A percentile compares a stretch with the other conserved stretches of the same genome.
Conservation (phyloP, 2,888 invertebrate genomes). For the Oegoconia quadripuncta region DNA sequence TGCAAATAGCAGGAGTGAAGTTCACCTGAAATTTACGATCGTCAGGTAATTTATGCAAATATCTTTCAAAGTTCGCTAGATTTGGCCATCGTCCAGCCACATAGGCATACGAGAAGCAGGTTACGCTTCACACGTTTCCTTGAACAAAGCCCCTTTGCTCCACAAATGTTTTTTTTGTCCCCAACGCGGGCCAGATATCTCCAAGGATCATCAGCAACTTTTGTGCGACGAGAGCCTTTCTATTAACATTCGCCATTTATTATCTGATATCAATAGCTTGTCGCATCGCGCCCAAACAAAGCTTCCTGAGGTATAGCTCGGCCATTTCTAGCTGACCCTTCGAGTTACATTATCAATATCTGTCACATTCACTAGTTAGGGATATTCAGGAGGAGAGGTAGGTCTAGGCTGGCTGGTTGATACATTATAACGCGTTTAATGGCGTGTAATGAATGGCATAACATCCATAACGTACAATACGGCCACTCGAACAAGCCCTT, state of each 20-base stretch:
- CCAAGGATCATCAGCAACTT: slow-evolving; percentile 7
- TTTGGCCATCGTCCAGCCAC: too few relatives aligned
- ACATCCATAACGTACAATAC: slow-evolving; percentile 78
- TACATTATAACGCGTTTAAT: slow-evolving; percentile 74
- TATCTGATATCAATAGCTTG: slow-evolving; percentile 71
- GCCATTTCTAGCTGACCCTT: slow-evolving; percentile 46
- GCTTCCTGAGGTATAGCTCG: slow-evolving; percentile 60
- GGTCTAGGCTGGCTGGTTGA: slow-evolving; percentile 44
- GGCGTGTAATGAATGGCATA: slow-evolving; percentile 78
- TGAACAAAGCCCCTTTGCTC: too few relatives aligned
- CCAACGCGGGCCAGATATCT: too few relatives aligned
- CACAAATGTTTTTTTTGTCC: too few relatives aligned
- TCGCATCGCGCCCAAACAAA: slow-evolving; percentile 73
- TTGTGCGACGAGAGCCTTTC: slow-evolving; percentile 39
- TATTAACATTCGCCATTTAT: slow-evolving; percentile 70
- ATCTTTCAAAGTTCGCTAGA: too few relatives aligned
- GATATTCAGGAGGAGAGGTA: slow-evolving; percentile 18
- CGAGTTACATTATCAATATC: slow-evolving; percentile 40
- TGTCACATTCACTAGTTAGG: slow-evolving; percentile 20
- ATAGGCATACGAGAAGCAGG: too few relatives aligned
- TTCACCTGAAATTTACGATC: too few relatives aligned
- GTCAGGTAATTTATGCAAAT: too few relatives aligned
- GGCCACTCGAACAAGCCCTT: slow-evolving; percentile 72
- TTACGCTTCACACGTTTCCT: too few relatives aligned
- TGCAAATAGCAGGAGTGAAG: too few relatives aligned